Percentiles rank a stretch among this genome's conserved stretches.
phyloP scores from a whole-genome alignment of 2,113 vertebrate genomes.

The Channa argus region DNA sequence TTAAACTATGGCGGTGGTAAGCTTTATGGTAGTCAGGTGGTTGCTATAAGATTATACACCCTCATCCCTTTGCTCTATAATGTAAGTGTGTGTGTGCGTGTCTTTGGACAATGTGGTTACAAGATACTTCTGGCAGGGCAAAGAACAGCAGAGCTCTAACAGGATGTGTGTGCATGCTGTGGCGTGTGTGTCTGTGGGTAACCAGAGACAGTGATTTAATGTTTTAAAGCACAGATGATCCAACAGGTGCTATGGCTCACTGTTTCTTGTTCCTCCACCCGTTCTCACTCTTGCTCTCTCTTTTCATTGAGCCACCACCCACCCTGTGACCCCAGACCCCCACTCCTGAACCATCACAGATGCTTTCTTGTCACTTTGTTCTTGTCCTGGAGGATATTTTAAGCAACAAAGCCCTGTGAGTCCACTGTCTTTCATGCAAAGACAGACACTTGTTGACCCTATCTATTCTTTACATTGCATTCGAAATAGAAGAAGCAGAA shows the following conservation, averaged over 20 bases:
- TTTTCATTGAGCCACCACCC: slow-evolving; percentile 33
- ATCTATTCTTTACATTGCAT: slow-evolving; percentile 1
- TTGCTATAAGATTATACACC: slow-evolving; percentile 57
- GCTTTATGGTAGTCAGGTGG: slow-evolving; percentile 72
- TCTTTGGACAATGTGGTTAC: slow-evolving; percentile 71
- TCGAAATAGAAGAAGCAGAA: not conserved
- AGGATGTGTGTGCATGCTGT: slow-evolving; percentile 48
- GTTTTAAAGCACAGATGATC: slow-evolving; percentile 80
- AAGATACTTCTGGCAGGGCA: slow-evolving; percentile 61
- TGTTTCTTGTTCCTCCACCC: slow-evolving; percentile 61
- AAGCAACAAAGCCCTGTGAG: slow-evolving; percentile 68
- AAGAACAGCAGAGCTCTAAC: slow-evolving; percentile 68
- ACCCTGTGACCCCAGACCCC: slow-evolving; percentile 36
- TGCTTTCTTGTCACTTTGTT: slow-evolving; percentile 54
- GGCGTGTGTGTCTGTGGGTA: slow-evolving; percentile 58
- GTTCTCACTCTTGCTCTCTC: slow-evolving; percentile 21
- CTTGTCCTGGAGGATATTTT: slow-evolving; percentile 72
- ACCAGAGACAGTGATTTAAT: slow-evolving; percentile 82
- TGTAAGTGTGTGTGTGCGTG: slow-evolving; percentile 42
- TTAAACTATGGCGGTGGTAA: slow-evolving; percentile 59
- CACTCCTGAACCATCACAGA: slow-evolving; percentile 45
- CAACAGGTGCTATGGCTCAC: slow-evolving; percentile 80
- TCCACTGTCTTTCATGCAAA: slow-evolving; percentile 46
- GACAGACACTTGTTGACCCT: slow-evolving; percentile 11
- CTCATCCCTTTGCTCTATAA: slow-evolving; percentile 63